Percentiles rank a stretch among this genome's conserved stretches.
phyloP scores from a whole-genome alignment of 2,888 invertebrate genomes.

The Steinernema carpocapsae region DNA sequence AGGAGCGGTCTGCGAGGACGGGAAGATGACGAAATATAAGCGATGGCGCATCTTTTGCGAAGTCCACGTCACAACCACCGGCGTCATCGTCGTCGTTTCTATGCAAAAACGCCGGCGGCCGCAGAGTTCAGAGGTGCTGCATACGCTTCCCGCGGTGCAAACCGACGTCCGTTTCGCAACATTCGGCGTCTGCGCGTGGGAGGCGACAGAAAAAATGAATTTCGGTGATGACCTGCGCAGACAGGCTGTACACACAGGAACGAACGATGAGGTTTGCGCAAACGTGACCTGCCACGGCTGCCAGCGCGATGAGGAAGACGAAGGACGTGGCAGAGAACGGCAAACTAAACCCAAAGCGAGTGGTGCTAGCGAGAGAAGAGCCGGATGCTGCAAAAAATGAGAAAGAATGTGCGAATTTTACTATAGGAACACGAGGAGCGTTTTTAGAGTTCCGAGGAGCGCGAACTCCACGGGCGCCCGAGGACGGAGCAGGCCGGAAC shows the following conservation, averaged over 20 bases:
- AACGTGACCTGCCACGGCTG: constrained; percentile 4
- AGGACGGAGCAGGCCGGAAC: too few relatives aligned
- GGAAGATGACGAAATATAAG: constrained; percentile 5
- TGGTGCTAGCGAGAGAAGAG: background rate
- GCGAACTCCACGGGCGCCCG: background rate
- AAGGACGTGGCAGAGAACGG: background rate
- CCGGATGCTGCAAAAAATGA: background rate
- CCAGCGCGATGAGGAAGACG: too few relatives aligned
- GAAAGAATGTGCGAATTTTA: background rate
- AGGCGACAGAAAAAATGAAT: background rate
- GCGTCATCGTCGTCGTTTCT: constrained; percentile 6
- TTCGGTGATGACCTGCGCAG: background rate
- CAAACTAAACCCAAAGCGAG: background rate
- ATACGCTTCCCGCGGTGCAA: background rate
- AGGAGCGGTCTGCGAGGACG: too few relatives aligned
- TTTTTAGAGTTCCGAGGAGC: background rate
- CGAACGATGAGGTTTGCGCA: background rate
- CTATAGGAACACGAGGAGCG: background rate
- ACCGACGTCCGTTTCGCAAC: constrained; percentile 14
- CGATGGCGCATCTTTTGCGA: background rate
- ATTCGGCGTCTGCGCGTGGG: constrained; percentile 15
- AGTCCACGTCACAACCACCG: constrained; percentile 13
- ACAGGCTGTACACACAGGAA: too few relatives aligned
- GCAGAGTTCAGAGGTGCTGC: background rate
- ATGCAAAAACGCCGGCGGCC: constrained; percentile 6